These are phyloP conservation scores for Pocillopora verrucosa DNA, from an alignment of 64 coral and sea anemone genomes.

Conservation along the genomic window DNA sequence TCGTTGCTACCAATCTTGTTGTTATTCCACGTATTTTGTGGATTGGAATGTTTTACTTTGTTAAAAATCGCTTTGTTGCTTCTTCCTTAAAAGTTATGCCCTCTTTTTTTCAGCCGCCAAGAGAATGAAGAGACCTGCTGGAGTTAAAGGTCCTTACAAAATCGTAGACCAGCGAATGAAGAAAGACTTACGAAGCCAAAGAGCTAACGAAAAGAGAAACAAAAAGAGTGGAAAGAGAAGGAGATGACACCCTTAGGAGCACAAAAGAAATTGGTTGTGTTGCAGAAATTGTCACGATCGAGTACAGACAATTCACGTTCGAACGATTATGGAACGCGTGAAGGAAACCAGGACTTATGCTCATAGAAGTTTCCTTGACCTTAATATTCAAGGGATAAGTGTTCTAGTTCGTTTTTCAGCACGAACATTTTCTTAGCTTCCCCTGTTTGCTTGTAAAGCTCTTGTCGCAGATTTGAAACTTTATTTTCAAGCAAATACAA, in stretches of 20 bases:
- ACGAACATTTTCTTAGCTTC: background rate
- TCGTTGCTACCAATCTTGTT: no score
- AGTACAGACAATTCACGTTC: no score
- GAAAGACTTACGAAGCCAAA: slow-evolving; percentile 86
- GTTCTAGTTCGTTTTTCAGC: slow-evolving; percentile 4
- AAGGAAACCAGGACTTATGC: background rate
- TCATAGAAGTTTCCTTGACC: background rate
- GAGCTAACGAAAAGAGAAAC: slow-evolving; percentile 56
- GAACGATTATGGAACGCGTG: background rate
- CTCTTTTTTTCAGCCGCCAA: slow-evolving; percentile 70
- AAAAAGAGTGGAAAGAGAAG: slow-evolving; percentile 49
- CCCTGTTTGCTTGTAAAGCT: background rate
- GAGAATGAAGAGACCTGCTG: slow-evolving; percentile 85
- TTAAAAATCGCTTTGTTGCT: no score
- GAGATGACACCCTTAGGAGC: background rate
- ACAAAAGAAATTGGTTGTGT: background rate
- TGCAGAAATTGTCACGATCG: background rate
- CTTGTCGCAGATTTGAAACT: slow-evolving; percentile 3
- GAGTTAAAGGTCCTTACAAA: slow-evolving; percentile 89
- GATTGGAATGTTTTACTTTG: no score
- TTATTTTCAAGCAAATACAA: background rate
- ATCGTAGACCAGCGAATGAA: slow-evolving; percentile 95
- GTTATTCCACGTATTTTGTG: no score
- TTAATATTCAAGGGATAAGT: slow-evolving; percentile 4
- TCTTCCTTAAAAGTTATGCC: background rate